Evolutionary conservation across 2,888 invertebrate genomes (phyloP).

Genomic region (Synergus umbraculus): DNA sequence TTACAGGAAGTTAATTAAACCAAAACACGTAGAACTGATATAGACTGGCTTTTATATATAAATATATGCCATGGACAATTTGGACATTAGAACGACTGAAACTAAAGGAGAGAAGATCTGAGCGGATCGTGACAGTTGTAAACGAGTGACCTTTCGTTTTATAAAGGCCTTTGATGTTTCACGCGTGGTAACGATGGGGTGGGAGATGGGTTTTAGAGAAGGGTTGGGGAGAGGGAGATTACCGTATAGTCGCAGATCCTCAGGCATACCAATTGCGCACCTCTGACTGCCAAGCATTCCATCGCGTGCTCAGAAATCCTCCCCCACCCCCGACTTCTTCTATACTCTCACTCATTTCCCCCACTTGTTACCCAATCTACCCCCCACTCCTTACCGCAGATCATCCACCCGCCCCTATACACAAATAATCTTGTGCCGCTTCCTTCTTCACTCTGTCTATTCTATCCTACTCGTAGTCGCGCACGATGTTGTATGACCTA

Average conservation of each 20-base stretch:
- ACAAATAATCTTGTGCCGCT: slow-evolving; percentile 13
- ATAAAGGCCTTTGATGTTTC: slow-evolving; percentile 30
- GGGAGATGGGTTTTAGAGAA: not conserved
- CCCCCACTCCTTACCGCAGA: slow-evolving; percentile 14
- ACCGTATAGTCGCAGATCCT: slow-evolving; percentile 6
- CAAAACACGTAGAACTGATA: slow-evolving; percentile 35
- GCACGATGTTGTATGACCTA: not conserved
- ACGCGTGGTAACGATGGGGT: slow-evolving; percentile 25
- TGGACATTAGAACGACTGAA: not conserved
- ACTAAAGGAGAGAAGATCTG: slow-evolving; percentile 12
- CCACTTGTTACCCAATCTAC: not conserved
- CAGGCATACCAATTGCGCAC: slow-evolving; percentile 56
- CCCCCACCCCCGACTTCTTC: not conserved
- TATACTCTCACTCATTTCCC: not conserved
- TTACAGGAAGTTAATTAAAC: slow-evolving; percentile 21
- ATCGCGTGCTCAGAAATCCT: slow-evolving; percentile 54
- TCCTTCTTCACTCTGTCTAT: not conserved
- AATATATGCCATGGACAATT: not conserved
- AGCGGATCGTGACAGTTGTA: slow-evolving; percentile 29
- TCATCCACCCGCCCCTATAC: not conserved
- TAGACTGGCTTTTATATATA: not conserved
- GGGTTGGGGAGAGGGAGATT: not conserved
- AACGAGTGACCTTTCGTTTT: slow-evolving; percentile 37
- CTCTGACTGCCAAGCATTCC: slow-evolving; percentile 65
- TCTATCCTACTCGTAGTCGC: not conserved